Percentiles rank a stretch among this genome's conserved stretches.
These are phyloP conservation scores for Gastrophysa polygoni DNA, from an alignment of 2,888 invertebrate genomes.

Conservation along the genomic window DNA sequence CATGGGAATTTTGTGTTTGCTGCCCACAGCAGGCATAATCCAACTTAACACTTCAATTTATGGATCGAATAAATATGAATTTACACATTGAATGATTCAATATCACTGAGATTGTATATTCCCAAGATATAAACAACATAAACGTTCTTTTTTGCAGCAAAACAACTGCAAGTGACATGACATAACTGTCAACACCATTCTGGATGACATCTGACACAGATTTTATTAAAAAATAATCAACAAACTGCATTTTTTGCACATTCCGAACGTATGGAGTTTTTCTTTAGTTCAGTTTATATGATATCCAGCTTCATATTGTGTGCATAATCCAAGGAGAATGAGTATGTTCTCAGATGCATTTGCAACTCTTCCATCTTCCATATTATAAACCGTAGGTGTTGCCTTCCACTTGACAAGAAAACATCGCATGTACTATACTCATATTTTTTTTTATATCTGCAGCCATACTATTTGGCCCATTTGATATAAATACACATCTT, in stretches of 20 bases:
- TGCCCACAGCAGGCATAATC: conserved; percentile 43
- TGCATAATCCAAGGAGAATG: conserved; percentile 54
- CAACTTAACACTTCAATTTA: conserved; percentile 42
- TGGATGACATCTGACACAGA: conserved; percentile 53
- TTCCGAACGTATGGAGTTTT: conserved; percentile 23
- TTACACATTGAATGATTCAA: conserved; percentile 21
- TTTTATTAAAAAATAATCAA: conserved; percentile 45
- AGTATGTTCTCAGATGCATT: conserved; percentile 55
- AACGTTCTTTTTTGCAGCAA: conserved; percentile 48
- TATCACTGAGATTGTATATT: conserved; percentile 32
- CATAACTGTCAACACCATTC: conserved; percentile 58
- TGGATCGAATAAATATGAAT: conserved; percentile 16
- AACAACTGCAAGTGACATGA: conserved; percentile 54
- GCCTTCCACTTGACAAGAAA: conserved; percentile 37
- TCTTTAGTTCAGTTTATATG: conserved; percentile 16
- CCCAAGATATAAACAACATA: conserved; percentile 41
- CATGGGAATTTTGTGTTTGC: conserved; percentile 38
- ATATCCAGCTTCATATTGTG: conserved; percentile 43
- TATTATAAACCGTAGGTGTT: conserved; percentile 40
- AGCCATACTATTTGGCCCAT: conserved; percentile 36
- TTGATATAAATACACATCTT: conserved; percentile 50
- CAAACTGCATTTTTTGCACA: conserved; percentile 39
- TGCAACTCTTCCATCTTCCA: conserved; percentile 52
- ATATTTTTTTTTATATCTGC: conserved; percentile 26
- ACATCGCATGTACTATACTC: conserved; percentile 36